Evolutionary conservation across 2,113 vertebrate species (phyloP), one percentile per base, ranked within the genome.

Genomic region (Rhinopomastus cyanomelas): DNA sequence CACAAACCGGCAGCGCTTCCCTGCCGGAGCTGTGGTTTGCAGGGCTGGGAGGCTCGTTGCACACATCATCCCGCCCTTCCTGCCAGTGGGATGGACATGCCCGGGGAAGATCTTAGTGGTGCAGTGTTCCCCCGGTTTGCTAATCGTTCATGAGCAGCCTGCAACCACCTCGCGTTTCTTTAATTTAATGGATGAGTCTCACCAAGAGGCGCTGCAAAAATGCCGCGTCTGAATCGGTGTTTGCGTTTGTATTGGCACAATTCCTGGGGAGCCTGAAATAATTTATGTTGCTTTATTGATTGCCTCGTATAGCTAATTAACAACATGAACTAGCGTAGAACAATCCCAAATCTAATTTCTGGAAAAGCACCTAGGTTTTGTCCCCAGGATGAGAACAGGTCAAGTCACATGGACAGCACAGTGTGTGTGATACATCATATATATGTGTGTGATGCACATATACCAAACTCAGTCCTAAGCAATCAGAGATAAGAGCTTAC

Each of bases 401-500:
- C 69, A 55, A 57, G 55, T 53, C 52, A 71, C 48, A 71, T 25
- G 10, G 30, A 52, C 18, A 21, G 76, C 25, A 37, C 34, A 55
- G 44, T 4, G 9, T 27, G 57, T 30, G 44, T 25, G 49, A 61
- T n/a, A 48, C 44, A 15, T 6, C 17, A 66, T 25, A 60, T 11
- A 7, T 67, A 5, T 12, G 7, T 14, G 23, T n/a, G 53, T 52
- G 42, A 64, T 69, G 34, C 36, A 62, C 42, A 36, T 34, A 51
- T 5, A 80, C 44, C 39, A 71, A 52, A 64, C 26, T 69, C 51
- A 81, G 73, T 88, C 51, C 74, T 65, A 94, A 97, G 94, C 79
- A 93, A 92, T 89, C 93, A 65, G 30, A 96, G 85, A 91, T 96
- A 95, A 95, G 91, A 93, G 90, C 83, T 94, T 88, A 93, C 88